Evolutionary conservation across 2,888 invertebrate genomes (phyloP), one percentile per base, ranked within the genome.

Genomic region (Platycnemis pennipes): DNA sequence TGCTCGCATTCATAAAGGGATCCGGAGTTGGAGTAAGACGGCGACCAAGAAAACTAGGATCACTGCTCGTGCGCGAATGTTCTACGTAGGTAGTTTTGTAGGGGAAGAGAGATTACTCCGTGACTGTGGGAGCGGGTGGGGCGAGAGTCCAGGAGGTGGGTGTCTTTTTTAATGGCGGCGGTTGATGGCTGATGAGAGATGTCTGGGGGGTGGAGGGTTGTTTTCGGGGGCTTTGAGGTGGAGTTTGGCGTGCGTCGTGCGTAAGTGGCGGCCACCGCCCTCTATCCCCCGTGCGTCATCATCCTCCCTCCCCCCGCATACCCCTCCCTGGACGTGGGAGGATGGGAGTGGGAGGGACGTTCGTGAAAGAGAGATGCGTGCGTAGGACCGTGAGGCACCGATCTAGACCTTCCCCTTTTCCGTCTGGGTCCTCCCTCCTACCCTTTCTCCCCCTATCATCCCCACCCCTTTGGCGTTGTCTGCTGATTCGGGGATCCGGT

Each of bases 231-330:
- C 31, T 77, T 77, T 11, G 69, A 16, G n/a, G 63, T 63, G 77
- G 77, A 11, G 77, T 11, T 37, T 11, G 37, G 77, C 31, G 77
- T 77, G 8, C 3, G 31, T 31, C 77, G 77, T 77, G 77, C 77
- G 77, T 77, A 77, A 77, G 77, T 77, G 77, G 77, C 77, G 77
- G 77, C 45, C 87, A 45, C 87, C 45, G 22, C 87, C 87, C 87
- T 19, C 45, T 87, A 13, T 13, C 16, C 85, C 37, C 16, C 87
- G 45, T 45, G 42, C 85, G 37, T 44, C 85, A 85, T 85, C 85
- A 16, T 16, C 22, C 87, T 87, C 37, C 37, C 85, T 19, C n/a
- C 77, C n/a, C 11, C 85, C 44, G 37, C 85, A 37, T 85, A 31
- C 19, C 85, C 42, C 85, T 85, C 85, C 53, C 4, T 53, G 53